Base-by-base conservation (phyloP, 2,888 invertebrate species). In the Bimastos eiseni region DNA sequence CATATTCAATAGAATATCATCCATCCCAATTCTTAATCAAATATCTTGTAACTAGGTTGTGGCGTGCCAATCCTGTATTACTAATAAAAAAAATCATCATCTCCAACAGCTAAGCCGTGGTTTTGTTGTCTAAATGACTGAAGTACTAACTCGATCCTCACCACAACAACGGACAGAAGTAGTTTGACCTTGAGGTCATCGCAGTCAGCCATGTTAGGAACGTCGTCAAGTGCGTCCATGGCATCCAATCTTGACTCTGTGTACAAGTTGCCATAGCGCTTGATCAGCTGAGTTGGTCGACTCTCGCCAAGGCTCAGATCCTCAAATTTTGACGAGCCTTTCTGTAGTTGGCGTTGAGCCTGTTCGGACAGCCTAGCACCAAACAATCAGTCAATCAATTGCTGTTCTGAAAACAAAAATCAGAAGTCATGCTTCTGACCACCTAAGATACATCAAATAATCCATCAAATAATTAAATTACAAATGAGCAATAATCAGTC, bases 141-240 rank as follows among this genome's bases (percentile, higher is more conserved):
- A 33, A 38, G 3, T 30, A 15, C 19, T 36, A 34, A 41, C 24
- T 37, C 33, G 41, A 49, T 33, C 94, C 97, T 97, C 95, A 98
- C 98, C 96, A 98, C 98, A 93, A 98, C 97, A 91, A 98, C 97
- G 91, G 98, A 98, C 96, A 98, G 98, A 92, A 99, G 96, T 93
- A 99, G 97, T 96, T 98, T 99, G 93, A 97, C 97, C 96, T 99
- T 98, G 92, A 99, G 96, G 94, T 98, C 98, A 91, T 97, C 97
- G 24, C 97, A 97, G 93, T 97, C 97, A 91, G 96, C 96, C 91
- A 99, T 96, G 92, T 97, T 97, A 21, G 97, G 97, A 91, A 99
- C 96, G 49, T 96, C 96, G 93, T 98, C 97, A 91, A 99, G 96
- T 19, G 98, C 97, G 93, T 98, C 98, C 93, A 98, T 95, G 0